Evolutionary conservation across 2,888 invertebrate genomes (phyloP).

Genomic region (Drosophila stalkeri): DNA sequence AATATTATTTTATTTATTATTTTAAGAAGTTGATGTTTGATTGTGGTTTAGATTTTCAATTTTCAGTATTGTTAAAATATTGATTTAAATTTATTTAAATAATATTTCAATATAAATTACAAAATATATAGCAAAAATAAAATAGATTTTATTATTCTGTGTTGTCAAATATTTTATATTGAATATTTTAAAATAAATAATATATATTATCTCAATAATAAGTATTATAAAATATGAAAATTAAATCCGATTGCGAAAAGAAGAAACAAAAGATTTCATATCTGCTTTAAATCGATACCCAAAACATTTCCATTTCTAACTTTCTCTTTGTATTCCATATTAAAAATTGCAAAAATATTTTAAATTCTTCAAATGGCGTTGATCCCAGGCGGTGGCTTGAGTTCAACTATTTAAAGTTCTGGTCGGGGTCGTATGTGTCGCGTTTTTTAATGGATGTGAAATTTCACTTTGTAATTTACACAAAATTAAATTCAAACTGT

Average conservation of each 20-base stretch:
- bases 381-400: not conserved
- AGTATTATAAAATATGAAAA: too few species aligned
- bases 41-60: too few species aligned
- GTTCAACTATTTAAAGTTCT: conserved; percentile 27
- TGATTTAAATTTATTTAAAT: too few species aligned
- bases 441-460: conserved; percentile 16
- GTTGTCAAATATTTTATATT: too few species aligned
- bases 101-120: too few species aligned
- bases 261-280: not conserved
- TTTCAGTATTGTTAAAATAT: too few species aligned
- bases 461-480: conserved; percentile 73
- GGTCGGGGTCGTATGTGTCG: not conserved
- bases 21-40: too few species aligned
- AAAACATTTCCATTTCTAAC: not conserved
- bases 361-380: not conserved
- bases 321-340: conserved; percentile 9
- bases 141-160: too few species aligned
- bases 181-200: too few species aligned
- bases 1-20: not conserved
- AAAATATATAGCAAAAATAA: too few species aligned
- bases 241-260: not conserved
- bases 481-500: conserved; percentile 79
- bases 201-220: too few species aligned
- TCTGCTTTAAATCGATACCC: not conserved
- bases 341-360: conserved; percentile 40